These are phyloP conservation scores for Phycodurus eques DNA, from an alignment of 2,113 vertebrate genomes.

Conservation along the genomic window DNA sequence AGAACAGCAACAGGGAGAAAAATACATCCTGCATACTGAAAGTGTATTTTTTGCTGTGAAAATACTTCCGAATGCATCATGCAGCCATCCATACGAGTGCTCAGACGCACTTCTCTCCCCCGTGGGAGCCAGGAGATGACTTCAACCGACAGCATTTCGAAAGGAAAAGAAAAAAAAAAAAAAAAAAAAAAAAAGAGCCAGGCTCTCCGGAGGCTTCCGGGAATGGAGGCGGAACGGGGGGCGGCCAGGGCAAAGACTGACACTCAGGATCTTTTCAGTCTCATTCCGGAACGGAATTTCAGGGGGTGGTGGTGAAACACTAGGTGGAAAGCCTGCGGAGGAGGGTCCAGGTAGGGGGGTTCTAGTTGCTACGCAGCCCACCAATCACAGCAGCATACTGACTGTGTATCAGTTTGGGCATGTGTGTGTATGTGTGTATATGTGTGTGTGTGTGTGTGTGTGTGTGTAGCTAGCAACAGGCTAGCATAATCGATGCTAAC, in stretches of 20 bases:
- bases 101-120: conserved; percentile 37
- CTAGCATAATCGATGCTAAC: neutral
- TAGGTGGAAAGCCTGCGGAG: conserved; percentile 39
- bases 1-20: neutral
- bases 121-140: conserved; percentile 20
- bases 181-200: conserved; percentile 11
- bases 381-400: conserved; percentile 31
- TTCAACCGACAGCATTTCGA: conserved; percentile 44
- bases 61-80: conserved; percentile 3
- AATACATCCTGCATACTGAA: neutral
- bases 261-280: conserved; percentile 32
- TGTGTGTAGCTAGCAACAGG: neutral
- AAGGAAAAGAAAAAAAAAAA: conserved; percentile 12
- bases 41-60: neutral
- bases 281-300: conserved; percentile 50
- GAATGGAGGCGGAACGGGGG: neutral
- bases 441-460: neutral
- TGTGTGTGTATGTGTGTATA: neutral
- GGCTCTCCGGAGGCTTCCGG: conserved; percentile 13
- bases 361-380: conserved; percentile 58
- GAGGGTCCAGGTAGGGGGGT: conserved; percentile 21
- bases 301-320: conserved; percentile 54
- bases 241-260: neutral
- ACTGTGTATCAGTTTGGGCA: conserved; percentile 29
- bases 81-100: conserved; percentile 23